Evolutionary conservation across 2,888 invertebrate species (phyloP).

Genomic region (Meghimatium bilineatum): DNA sequence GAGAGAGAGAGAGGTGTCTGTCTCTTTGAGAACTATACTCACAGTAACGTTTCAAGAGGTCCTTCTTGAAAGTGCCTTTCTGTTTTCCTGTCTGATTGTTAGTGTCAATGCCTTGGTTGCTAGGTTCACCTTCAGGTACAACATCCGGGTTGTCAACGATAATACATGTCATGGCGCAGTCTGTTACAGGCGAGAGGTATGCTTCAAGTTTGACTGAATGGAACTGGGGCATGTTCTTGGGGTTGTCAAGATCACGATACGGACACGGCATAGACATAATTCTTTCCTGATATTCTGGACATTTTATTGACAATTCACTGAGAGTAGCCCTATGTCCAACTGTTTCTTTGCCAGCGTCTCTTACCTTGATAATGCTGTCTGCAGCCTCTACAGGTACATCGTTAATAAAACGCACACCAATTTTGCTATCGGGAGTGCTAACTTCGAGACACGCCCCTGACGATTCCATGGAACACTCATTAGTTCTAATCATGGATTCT

Average conservation of each 20-base stretch:
- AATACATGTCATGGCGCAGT: slow-evolving; percentile 9
- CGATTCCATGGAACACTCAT: too few species aligned
- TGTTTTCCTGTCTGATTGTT: slow-evolving; percentile 25
- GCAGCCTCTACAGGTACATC: not conserved
- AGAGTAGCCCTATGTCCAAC: not conserved
- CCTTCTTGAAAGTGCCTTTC: slow-evolving; percentile 61
- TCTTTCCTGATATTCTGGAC: not conserved
- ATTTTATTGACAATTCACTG: not conserved
- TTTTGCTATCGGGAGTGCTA: not conserved
- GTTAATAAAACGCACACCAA: not conserved
- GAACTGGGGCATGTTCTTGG: not conserved
- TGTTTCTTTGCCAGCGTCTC: not conserved
- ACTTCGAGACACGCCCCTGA: not conserved
- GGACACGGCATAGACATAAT: not conserved
- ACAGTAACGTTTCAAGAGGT: slow-evolving; percentile 62
- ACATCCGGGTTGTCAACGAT: not conserved
- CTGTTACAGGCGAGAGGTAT: slow-evolving; percentile 4
- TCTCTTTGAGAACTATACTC: slow-evolving; percentile 48
- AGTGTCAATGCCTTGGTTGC: not conserved
- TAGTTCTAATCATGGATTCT: too few species aligned
- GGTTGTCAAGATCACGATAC: too few species aligned
- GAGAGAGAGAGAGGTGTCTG: too few species aligned
- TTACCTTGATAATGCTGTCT: not conserved
- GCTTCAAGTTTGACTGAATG: not conserved
- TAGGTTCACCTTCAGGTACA: not conserved